Percentiles rank a stretch among this genome's conserved stretches.
Conservation (phyloP, 2,888 invertebrate species). For the Aethes cnicana region DNA sequence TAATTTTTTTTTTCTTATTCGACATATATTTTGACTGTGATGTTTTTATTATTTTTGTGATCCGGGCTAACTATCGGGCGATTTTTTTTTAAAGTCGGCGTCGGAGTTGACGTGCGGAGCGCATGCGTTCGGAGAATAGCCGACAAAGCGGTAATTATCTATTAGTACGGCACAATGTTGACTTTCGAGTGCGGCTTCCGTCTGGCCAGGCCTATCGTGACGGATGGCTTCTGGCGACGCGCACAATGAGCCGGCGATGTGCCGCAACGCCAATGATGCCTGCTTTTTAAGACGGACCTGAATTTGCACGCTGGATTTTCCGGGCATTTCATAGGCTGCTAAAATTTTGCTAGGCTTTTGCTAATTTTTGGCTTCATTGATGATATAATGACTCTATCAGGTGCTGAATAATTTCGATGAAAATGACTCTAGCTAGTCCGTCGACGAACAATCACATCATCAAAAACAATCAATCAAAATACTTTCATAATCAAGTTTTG, state of each 20-base stretch:
- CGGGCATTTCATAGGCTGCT: no score
- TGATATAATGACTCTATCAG: no score
- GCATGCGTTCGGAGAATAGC: slow-evolving; percentile 62
- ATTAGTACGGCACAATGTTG: slow-evolving; percentile 65
- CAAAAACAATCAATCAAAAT: no score
- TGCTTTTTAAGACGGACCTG: no score
- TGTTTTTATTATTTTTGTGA: slow-evolving; percentile 82
- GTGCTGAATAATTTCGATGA: no score
- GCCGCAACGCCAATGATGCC: no score
- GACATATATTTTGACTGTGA: slow-evolving; percentile 82
- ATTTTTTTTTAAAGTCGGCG: slow-evolving; percentile 67
- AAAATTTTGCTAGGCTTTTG: no score
- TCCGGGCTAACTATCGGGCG: slow-evolving; percentile 60
- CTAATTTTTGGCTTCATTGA: no score
- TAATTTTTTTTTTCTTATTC: slow-evolving; percentile 64
- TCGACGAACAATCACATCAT: no score
- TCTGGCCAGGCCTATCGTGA: slow-evolving; percentile 60
- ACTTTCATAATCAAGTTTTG: no score
- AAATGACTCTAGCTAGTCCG: no score
- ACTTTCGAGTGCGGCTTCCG: slow-evolving; percentile 76
- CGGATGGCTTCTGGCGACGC: slow-evolving; percentile 42
- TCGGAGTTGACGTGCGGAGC: slow-evolving; percentile 49
- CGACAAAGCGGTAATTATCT: slow-evolving; percentile 76
- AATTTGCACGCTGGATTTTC: background rate
- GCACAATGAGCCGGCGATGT: no score